phyloP scores from a whole-genome alignment of 2,888 invertebrate species.

The Incurvaria masculella region DNA sequence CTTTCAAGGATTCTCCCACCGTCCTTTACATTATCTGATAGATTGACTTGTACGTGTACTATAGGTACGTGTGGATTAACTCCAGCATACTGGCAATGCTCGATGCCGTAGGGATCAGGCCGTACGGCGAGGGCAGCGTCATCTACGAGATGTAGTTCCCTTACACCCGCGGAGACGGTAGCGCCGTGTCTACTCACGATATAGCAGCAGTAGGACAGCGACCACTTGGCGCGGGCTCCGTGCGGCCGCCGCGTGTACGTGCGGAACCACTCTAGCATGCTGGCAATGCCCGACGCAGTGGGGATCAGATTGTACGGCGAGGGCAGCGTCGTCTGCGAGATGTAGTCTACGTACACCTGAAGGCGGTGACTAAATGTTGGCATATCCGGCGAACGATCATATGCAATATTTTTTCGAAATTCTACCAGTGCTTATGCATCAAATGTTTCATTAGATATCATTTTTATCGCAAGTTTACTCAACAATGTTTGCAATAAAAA shows the following conservation, averaged over 20 bases:
- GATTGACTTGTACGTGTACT: too few relatives aligned
- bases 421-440: too few relatives aligned
- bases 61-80: conserved; percentile 44
- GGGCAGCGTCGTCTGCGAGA: conserved; percentile 65
- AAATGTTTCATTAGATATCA: too few relatives aligned
- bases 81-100: conserved; percentile 45
- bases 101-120: conserved; percentile 60
- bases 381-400: too few relatives aligned
- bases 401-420: too few relatives aligned
- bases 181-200: conserved; percentile 21
- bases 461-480: too few relatives aligned
- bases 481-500: too few relatives aligned
- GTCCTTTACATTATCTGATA: too few relatives aligned
- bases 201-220: conserved; percentile 41
- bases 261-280: conserved; percentile 46
- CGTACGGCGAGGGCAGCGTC: conserved; percentile 68
- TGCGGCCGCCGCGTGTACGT: conserved; percentile 28
- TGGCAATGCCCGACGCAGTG: conserved; percentile 48
- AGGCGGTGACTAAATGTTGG: too few relatives aligned
- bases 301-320: conserved; percentile 71
- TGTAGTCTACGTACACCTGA: conserved; percentile 66
- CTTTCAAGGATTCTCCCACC: too few relatives aligned
- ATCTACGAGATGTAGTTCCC: conserved; percentile 69
- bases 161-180: conserved; percentile 54
- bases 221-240: conserved; percentile 41